Evolutionary conservation across 2,888 invertebrate genomes (phyloP), one percentile per base, ranked within the genome.

Genomic region (Trichopoda pennipes): DNA sequence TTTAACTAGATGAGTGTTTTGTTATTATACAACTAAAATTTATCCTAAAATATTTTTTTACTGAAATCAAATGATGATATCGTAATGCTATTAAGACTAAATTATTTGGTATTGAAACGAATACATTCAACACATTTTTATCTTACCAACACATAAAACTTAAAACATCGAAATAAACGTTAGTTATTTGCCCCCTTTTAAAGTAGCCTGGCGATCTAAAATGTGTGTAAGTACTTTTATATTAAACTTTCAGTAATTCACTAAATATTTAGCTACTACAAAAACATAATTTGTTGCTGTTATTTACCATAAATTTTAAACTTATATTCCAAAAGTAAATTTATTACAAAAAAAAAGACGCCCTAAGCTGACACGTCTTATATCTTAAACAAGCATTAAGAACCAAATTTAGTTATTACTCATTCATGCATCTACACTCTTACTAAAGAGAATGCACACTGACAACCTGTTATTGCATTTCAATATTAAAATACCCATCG

Each of bases 311-410:
- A 49, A 38, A 49, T 35, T 10, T 19, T n/a, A 47, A 70, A 61
- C 28, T 61, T 73, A 23, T 17, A 44, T 51, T 51, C 60, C 60
- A 49, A 28, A 47, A 17, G 66, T 55, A 38, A 47, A 17, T 42
- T 56, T 69, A 64, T 58, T 77, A 44, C 55, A 35, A 56, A 64
- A 47, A 58, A 74, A 74, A 66, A 55, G 75, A 49, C 72, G 79
- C 82, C 82, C 76, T 72, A 72, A 82, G 82, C 82, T 79, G 82
- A 79, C 82, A 82, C 79, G 82, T 79, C 75, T 79, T 79, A 75
- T 66, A 68, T 79, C 42, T 61, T 70, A 72, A 79, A 68, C 75
- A 66, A 70, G 72, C 69, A 61, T 74, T 79, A 79, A 73, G 61
- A 77, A 73, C 68, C 66, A 73, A 79, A 73, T 68, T 66, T 66